A percentile compares a stretch with the other conserved stretches of the same genome.
Evolutionary conservation across 1,140 invertebrate genomes (phyloP).

Genomic region (Tetragnatha versicolor): DNA sequence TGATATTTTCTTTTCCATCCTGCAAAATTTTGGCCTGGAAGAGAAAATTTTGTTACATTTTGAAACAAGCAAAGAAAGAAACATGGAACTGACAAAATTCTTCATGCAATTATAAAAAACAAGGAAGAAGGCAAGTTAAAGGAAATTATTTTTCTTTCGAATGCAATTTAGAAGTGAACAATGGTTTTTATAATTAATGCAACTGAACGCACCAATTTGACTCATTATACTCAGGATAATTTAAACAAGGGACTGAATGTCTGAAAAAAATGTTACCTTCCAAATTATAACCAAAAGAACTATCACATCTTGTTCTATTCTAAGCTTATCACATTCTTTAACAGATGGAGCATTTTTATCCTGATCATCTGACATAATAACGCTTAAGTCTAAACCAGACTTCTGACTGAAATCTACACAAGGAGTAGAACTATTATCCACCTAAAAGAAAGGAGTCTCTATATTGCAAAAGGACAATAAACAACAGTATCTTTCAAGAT

Average conservation of each 20-base stretch:
- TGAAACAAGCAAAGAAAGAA: too few relatives aligned
- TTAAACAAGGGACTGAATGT: too few relatives aligned
- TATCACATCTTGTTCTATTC: conserved; percentile 30
- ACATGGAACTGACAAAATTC: too few relatives aligned
- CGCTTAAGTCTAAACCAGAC: conserved; percentile 19
- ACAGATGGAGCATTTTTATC: background rate
- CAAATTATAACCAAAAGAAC: conserved; percentile 43
- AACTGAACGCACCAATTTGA: too few relatives aligned
- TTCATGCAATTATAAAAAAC: too few relatives aligned
- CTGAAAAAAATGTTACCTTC: conserved; percentile 48
- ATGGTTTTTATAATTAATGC: too few relatives aligned
- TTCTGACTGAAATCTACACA: conserved; percentile 52
- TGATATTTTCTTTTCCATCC: conserved; percentile 30
- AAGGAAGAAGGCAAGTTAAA: too few relatives aligned
- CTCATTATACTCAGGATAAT: too few relatives aligned
- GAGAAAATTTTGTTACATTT: background rate
- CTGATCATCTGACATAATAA: conserved; percentile 9
- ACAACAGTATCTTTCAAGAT: too few relatives aligned
- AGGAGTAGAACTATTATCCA: conserved; percentile 51
- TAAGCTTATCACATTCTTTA: conserved; percentile 44
- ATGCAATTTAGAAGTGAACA: too few relatives aligned
- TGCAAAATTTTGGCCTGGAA: conserved; percentile 23
- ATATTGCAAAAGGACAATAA: too few relatives aligned
- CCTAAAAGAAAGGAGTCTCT: conserved; percentile 15
- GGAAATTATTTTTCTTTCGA: too few relatives aligned